Conservation (phyloP, 2,888 invertebrate species). For the Phasia obesa region DNA sequence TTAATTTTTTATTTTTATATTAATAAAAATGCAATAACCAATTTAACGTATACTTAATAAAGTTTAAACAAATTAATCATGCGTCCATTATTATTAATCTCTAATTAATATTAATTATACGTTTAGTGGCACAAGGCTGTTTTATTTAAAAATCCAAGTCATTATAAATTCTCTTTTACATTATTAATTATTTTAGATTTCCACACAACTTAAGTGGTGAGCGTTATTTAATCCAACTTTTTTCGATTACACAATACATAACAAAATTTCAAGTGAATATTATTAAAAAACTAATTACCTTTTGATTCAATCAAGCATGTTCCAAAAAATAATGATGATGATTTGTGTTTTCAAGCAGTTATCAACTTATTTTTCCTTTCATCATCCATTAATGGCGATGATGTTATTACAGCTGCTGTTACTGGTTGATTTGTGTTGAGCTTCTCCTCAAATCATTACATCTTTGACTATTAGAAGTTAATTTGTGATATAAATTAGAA, state of each 20-base stretch:
- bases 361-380: conserved; percentile 5
- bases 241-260: too few relatives aligned
- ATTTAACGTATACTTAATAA: too few relatives aligned
- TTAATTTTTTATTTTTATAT: too few relatives aligned
- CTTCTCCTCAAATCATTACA: neutral
- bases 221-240: neutral
- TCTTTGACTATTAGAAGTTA: conserved; percentile 33
- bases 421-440: conserved; percentile 1
- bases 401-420: conserved; percentile 2
- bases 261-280: neutral
- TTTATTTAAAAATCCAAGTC: neutral
- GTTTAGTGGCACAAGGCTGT: neutral
- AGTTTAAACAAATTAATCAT: too few relatives aligned
- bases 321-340: neutral
- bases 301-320: neutral
- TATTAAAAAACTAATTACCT: neutral
- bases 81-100: too few relatives aligned
- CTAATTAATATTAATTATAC: too few relatives aligned
- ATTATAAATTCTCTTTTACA: neutral
- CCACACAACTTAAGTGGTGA: neutral
- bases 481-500: conserved; percentile 60
- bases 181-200: neutral
- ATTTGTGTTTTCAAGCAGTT: neutral
- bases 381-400: neutral
- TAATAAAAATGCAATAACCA: too few relatives aligned